Percentiles rank a stretch among this genome's conserved stretches.
Conservation (phyloP, 2,113 vertebrate species). For the Bubo blakistoni region DNA sequence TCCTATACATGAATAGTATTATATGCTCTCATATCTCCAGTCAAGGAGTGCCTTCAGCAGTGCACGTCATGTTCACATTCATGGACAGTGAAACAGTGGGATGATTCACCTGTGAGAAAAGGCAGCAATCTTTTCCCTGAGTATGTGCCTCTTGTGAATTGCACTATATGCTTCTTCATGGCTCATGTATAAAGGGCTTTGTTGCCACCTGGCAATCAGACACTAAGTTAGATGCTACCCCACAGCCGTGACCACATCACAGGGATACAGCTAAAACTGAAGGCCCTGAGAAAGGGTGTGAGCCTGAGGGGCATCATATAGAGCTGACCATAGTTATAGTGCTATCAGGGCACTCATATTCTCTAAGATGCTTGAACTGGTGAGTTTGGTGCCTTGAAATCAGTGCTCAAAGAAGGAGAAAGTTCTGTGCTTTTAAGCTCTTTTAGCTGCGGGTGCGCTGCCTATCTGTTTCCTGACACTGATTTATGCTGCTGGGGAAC, state of each 20-base stretch:
- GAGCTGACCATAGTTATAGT: neutral
- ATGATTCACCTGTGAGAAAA: neutral
- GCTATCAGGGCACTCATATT: neutral
- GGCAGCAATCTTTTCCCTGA: rapidly evolving
- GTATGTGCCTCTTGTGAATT: neutral
- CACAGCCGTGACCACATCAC: neutral
- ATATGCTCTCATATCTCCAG: neutral
- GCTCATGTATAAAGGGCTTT: neutral
- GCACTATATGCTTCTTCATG: neutral
- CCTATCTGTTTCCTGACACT: neutral
- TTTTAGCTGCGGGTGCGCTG: neutral
- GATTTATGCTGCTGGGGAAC: neutral
- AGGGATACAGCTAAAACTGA: neutral
- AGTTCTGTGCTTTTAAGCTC: neutral
- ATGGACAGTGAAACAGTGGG: neutral
- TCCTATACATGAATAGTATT: neutral
- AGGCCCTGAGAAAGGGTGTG: neutral
- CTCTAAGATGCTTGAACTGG: neutral
- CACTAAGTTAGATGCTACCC: neutral
- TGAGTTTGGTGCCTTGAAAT: neutral
- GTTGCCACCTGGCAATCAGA: neutral
- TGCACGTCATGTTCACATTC: neutral
- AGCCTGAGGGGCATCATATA: neutral
- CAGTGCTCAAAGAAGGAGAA: neutral
- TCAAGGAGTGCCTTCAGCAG: neutral